Evolutionary conservation across 1,140 invertebrate genomes (phyloP), one percentile per base, ranked within the genome.

Genomic region (Cydia fagiglandana): DNA sequence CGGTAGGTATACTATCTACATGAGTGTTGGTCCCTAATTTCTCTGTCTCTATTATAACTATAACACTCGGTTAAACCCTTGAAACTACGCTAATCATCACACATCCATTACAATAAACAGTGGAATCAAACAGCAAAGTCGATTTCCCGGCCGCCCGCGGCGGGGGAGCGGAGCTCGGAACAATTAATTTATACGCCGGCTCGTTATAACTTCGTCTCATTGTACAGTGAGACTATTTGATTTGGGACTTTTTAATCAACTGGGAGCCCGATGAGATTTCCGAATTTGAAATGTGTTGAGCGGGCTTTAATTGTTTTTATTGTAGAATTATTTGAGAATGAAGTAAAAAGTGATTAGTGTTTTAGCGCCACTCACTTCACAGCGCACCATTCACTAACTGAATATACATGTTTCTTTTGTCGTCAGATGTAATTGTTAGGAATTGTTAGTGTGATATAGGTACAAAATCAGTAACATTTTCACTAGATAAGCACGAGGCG

Each of bases 61-160:
- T 47, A 47, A 47, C 45, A 47, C 45, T 13, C 45, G 45, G 45
- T 47, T 70, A 70, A 41, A n/a, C 38, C 66, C 9, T 1, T n/a
- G 15, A 7, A 38, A 61, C 56, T 61, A 20, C 56, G n/a, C 56
- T 61, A 61, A 61, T 61, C 30, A 70, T 70, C 66, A 17, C 66
- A 70, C 30, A 70, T 17, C 47, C 47, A 38, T n/a, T 41, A 53
- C 20, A 24, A 53, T 73, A 73, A 73, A 53, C 73, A 73, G 77
- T 70, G 64, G 80, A 82, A 81, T 84, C 81, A 84, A 81, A 84
- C 80, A 81, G 78, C 56, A 75, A 75, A 80, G 79, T 79, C 79
- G 74, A 83, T 80, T 75, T 61, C 74, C 56, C 41, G 68, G 74
- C 74, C 74, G 74, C 77, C 77, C 74, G 77, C 73, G 34, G 56